Conservation (phyloP, 2,113 vertebrate genomes). For the Tetrao urogallus region DNA sequence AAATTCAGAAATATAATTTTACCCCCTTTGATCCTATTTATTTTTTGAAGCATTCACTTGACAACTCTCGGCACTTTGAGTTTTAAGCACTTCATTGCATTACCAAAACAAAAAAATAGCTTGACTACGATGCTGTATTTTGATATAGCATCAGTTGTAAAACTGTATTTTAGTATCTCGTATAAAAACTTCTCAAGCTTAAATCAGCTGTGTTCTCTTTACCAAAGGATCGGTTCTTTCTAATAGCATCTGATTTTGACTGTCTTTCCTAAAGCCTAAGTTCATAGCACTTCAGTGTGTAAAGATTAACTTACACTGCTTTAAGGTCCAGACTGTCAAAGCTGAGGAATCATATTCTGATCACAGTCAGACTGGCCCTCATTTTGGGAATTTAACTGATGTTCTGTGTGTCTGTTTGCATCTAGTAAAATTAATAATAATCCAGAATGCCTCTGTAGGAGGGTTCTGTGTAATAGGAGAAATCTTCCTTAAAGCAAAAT, state of each 20-base stretch:
- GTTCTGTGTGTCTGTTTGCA: constrained; percentile 78
- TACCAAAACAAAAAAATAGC: background rate
- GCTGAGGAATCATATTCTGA: constrained; percentile 69
- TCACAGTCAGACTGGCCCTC: constrained; percentile 76
- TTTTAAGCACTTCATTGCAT: background rate
- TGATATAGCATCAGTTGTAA: background rate
- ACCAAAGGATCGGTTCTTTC: background rate
- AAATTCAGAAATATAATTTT: background rate
- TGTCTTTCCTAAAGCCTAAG: background rate
- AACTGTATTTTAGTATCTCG: background rate
- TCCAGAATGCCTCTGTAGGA: constrained; percentile 20
- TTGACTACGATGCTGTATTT: background rate
- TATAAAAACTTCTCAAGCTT: background rate
- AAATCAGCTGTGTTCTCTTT: background rate
- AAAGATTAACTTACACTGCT: background rate
- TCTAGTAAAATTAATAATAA: constrained; percentile 70
- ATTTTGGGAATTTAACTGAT: constrained; percentile 75
- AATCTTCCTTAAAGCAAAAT: background rate
- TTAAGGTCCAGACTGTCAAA: constrained; percentile 11
- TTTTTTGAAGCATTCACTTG: background rate
- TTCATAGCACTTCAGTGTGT: background rate
- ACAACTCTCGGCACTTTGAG: background rate
- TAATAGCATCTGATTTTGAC: background rate
- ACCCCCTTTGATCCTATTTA: background rate
- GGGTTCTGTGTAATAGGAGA: background rate